Evolutionary conservation across 2,888 invertebrate species (phyloP).

Genomic region (Branchellion lobata): DNA sequence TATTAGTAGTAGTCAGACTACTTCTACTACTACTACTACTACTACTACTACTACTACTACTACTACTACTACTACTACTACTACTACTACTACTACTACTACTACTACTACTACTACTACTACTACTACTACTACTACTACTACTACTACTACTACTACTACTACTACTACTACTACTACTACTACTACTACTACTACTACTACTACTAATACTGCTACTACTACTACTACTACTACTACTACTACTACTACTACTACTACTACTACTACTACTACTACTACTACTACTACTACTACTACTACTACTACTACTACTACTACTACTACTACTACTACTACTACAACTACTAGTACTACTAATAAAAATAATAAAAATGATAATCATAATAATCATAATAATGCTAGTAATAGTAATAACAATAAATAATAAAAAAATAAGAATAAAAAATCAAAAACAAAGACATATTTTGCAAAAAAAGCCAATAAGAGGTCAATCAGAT

Average conservation of each 20-base stretch:
- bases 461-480: too few species aligned
- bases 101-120: slow-evolving; percentile 50
- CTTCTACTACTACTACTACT: slow-evolving; percentile 26
- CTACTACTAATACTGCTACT: slow-evolving; percentile 46
- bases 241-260: slow-evolving; percentile 40
- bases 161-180: slow-evolving; percentile 49
- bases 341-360: too few species aligned
- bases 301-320: slow-evolving; percentile 44
- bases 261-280: slow-evolving; percentile 43
- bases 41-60: slow-evolving; percentile 36
- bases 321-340: slow-evolving; percentile 42
- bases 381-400: too few species aligned
- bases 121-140: slow-evolving; percentile 43
- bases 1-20: neutral
- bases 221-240: slow-evolving; percentile 33
- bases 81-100: slow-evolving; percentile 48
- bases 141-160: slow-evolving; percentile 48
- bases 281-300: slow-evolving; percentile 44
- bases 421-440: too few species aligned
- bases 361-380: too few species aligned
- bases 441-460: too few species aligned
- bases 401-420: too few species aligned
- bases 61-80: slow-evolving; percentile 47
- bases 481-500: too few species aligned
- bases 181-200: slow-evolving; percentile 48